Base-by-base conservation (phyloP, 2,797 vertebrate species). In the Rhinella marina region DNA sequence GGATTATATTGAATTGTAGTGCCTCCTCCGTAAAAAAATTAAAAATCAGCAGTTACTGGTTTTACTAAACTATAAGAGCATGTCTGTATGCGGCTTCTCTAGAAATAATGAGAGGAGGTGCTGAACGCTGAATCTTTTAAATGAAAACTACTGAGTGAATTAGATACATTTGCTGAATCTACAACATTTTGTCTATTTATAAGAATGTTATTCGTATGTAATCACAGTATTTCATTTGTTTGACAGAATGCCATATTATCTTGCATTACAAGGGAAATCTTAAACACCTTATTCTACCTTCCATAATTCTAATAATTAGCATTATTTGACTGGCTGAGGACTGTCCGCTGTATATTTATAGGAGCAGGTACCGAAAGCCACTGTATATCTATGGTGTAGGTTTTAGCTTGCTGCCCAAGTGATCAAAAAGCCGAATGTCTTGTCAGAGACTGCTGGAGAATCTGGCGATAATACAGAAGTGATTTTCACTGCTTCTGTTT, bases 71-170 rank as follows among this genome's bases (percentile, higher is more conserved):
- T 48, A 48, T 62, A 52, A 52, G 11, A 50, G 17, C 73, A 12
- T 75, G 19, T 23, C 32, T 50, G 29, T 19, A 21, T 23, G 32
- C 32, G 2, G 50, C 25, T 23, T 57, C 59, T 41, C 17, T 21
- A 41, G 21, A 61, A 73, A 84, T 73, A 84, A 84, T 84, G 56
- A 75, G 70, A 73, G 17, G 29, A 84, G 82, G 54, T 75, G 68
- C 54, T 84, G 82, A 73, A 73, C 52, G 16, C 25, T 73, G 68
- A 41, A 59, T 12, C 54, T 57, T 84, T 84, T 48, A 73, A 84
- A 75, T 56, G 25, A 72, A 82, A 83, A 56, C 50, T 72, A 84
- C 23, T 16, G 27, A 72, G 82, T 84, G 70, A 84, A 25, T 84
- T 48, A 61, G 61, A 57, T 57, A 75, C 75, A 72, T 25, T 32